Evolutionary conservation across 2,113 vertebrate species (phyloP).

Genomic region (Chaenogobius annularis): DNA sequence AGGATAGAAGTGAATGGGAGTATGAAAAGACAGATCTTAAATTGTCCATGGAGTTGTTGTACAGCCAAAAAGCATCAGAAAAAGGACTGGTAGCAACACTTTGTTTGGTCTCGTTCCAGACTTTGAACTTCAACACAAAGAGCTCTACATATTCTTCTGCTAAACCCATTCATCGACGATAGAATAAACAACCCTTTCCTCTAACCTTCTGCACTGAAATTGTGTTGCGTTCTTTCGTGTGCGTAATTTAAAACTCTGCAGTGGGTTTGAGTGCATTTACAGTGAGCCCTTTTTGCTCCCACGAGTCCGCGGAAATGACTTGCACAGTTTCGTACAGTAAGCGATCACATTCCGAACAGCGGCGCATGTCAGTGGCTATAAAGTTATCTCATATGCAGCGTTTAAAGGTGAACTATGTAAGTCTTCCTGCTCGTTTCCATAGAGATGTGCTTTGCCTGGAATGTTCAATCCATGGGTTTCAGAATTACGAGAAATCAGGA

Average conservation of each 20-base stretch:
- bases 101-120: not conserved
- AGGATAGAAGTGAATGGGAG: not conserved
- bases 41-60: not conserved
- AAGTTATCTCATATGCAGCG: not conserved
- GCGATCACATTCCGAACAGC: not conserved
- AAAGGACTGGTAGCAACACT: not conserved
- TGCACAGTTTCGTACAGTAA: not conserved
- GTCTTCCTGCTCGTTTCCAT: not conserved
- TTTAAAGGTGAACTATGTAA: not conserved
- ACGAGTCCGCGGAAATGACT: not conserved
- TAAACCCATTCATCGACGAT: not conserved
- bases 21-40: not conserved
- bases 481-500: too few relatives aligned
- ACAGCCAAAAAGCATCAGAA: not conserved
- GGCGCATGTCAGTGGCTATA: not conserved
- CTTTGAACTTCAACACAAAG: not conserved
- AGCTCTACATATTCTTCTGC: not conserved
- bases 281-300: not conserved
- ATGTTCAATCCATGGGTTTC: too few relatives aligned
- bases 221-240: not conserved
- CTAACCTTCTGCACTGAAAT: not conserved
- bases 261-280: not conserved
- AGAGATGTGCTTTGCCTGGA: not conserved
- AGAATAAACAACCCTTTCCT: not conserved
- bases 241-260: not conserved